Percentiles rank a stretch among this genome's conserved stretches.
Evolutionary conservation across 2,113 vertebrate genomes (phyloP).

Genomic region (Patagioenas fasciata): DNA sequence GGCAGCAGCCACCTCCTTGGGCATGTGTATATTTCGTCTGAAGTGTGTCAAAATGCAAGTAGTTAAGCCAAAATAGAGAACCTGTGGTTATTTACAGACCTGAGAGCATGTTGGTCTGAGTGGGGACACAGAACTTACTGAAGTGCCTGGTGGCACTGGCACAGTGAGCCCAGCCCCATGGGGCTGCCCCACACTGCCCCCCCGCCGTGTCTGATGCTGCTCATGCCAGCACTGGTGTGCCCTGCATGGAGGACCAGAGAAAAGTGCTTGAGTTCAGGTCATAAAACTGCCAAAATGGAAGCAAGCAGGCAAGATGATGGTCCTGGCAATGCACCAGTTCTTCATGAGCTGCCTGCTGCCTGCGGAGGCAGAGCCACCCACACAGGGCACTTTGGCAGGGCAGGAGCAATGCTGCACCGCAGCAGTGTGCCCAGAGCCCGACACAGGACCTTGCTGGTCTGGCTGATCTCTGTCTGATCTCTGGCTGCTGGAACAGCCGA

Average conservation of each 20-base stretch:
- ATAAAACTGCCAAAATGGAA: background rate
- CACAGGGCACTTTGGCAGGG: background rate
- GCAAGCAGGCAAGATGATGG: accelerated
- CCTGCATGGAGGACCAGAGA: background rate
- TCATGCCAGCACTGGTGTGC: accelerated
- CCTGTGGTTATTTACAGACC: background rate
- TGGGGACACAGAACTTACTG: accelerated
- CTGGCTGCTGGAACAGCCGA: background rate
- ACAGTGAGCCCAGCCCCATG: background rate
- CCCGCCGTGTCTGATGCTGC: accelerated
- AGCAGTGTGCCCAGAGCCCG: accelerated
- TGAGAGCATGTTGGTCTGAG: background rate
- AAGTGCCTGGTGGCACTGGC: background rate
- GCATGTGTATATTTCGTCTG: accelerated
- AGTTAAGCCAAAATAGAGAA: background rate
- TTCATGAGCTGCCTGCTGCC: background rate
- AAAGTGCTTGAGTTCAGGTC: background rate
- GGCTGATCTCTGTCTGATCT: background rate
- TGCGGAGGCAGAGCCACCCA: accelerated
- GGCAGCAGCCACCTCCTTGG: accelerated
- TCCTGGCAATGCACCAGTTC: background rate
- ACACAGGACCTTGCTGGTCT: background rate
- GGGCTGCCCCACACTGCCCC: background rate
- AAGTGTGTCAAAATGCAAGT: background rate
- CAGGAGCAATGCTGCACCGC: accelerated